Evolutionary conservation across 2,113 vertebrate genomes (phyloP).

Genomic region (Pagrus major): DNA sequence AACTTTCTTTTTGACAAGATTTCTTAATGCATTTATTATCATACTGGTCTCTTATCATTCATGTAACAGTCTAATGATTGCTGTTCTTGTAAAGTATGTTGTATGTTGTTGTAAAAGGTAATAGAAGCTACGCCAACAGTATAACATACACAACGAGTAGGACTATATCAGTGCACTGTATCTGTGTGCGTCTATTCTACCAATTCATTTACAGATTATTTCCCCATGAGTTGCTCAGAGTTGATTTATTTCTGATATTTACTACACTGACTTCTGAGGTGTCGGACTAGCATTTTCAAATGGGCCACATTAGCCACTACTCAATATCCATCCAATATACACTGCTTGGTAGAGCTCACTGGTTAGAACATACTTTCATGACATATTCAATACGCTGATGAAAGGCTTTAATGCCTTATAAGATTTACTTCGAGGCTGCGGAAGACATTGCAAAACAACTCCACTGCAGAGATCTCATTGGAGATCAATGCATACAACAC

Average conservation of each 20-base stretch:
- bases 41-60: background rate
- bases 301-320: slow-evolving; percentile 28
- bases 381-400: slow-evolving; percentile 53
- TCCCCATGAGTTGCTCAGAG: background rate
- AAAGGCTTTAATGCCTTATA: slow-evolving; percentile 45
- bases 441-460: slow-evolving; percentile 58
- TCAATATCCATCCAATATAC: slow-evolving; percentile 50
- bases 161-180: background rate
- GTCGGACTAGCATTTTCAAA: slow-evolving; percentile 26
- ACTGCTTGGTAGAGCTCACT: slow-evolving; percentile 44
- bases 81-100: background rate
- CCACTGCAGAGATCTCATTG: slow-evolving; percentile 34
- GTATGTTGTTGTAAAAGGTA: background rate
- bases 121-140: background rate
- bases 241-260: slow-evolving; percentile 38
- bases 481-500: slow-evolving; percentile 67
- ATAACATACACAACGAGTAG: background rate
- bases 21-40: background rate
- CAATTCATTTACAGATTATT: background rate
- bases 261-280: slow-evolving; percentile 7
- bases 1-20: background rate
- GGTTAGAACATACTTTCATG: slow-evolving; percentile 40
- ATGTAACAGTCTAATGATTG: background rate
- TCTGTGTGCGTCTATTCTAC: background rate
- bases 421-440: slow-evolving; percentile 28